Evolutionary conservation across 2,797 vertebrate genomes (phyloP).

Genomic region (Spatula versicolor): DNA sequence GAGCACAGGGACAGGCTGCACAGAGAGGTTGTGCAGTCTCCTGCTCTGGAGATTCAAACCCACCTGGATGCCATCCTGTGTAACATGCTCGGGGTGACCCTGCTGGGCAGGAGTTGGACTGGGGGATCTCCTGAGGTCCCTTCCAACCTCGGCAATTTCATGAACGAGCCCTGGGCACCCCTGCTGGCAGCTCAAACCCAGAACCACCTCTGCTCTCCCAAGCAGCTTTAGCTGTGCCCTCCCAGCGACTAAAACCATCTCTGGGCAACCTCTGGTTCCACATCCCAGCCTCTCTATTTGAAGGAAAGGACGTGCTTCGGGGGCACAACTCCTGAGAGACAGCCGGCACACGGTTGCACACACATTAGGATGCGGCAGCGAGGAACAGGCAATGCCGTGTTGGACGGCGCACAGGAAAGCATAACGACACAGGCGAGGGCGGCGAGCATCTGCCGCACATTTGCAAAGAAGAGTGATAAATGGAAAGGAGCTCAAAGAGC

Average conservation of each 20-base stretch:
- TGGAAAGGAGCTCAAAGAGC: neutral
- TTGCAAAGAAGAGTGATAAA: neutral
- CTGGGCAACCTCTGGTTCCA: neutral
- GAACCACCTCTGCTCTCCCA: accelerated
- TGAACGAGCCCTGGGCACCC: neutral
- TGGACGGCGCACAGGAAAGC: neutral
- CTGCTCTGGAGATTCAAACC: too few relatives aligned
- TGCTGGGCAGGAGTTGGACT: too few relatives aligned
- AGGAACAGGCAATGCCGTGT: neutral
- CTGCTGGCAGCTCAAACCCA: neutral
- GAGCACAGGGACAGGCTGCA: too few relatives aligned
- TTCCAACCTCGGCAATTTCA: too few relatives aligned
- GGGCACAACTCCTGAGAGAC: neutral
- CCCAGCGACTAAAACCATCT: neutral
- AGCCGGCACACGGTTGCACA: accelerated
- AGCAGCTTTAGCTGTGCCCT: neutral
- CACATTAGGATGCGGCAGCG: accelerated
- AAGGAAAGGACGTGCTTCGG: neutral
- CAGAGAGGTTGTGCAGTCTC: too few relatives aligned
- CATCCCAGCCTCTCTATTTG: neutral
- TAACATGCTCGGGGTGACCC: too few relatives aligned
- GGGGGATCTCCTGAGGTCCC: too few relatives aligned
- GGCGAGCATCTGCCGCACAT: neutral
- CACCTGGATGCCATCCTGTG: too few relatives aligned
- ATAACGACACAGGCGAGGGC: neutral